Conservation (phyloP, 1,140 invertebrate species). For the Drosophila grimshawi region DNA sequence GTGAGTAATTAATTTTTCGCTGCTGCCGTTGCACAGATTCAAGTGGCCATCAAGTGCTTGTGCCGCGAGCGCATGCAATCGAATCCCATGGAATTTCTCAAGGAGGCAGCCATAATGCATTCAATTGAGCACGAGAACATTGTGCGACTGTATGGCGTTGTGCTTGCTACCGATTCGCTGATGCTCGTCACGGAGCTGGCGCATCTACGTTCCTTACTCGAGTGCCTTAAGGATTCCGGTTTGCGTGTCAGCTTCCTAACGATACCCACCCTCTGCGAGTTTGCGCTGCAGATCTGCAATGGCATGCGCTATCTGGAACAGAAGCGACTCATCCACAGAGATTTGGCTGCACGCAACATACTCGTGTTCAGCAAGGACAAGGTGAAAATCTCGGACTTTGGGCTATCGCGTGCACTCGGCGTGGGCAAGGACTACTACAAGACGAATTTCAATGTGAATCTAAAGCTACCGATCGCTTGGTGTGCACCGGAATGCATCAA, state of each 20-base stretch:
- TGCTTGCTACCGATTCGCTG: conserved; percentile 95
- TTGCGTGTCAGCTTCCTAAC: conserved; percentile 93
- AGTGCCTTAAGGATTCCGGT: conserved; percentile 97
- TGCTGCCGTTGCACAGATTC: conserved; percentile 87
- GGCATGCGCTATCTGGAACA: conserved; percentile 98
- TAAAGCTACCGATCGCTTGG: conserved; percentile 99
- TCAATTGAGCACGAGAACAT: conserved; percentile 98
- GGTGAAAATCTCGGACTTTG: conserved; percentile 99
- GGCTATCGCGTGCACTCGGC: conserved; percentile 96
- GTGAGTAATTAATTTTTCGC: conserved; percentile 29
- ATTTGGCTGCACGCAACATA: conserved; percentile 97
- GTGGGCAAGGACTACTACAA: conserved; percentile 99
- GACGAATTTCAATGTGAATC: conserved; percentile 98
- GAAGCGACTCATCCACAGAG: conserved; percentile 97
- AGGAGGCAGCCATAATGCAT: conserved; percentile 99
- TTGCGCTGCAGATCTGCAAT: conserved; percentile 97
- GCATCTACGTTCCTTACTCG: conserved; percentile 95
- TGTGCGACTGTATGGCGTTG: conserved; percentile 98
- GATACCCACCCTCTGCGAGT: conserved; percentile 94
- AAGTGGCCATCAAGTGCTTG: conserved; percentile 99
- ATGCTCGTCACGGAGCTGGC: conserved; percentile 99
- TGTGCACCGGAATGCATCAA: conserved; percentile 99
- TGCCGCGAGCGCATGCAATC: conserved; percentile 97
- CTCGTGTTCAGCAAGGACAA: conserved; percentile 97
- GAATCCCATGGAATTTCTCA: conserved; percentile 98